phyloP scores from a whole-genome alignment of 2,888 invertebrate genomes.

The Heliconius erato region DNA sequence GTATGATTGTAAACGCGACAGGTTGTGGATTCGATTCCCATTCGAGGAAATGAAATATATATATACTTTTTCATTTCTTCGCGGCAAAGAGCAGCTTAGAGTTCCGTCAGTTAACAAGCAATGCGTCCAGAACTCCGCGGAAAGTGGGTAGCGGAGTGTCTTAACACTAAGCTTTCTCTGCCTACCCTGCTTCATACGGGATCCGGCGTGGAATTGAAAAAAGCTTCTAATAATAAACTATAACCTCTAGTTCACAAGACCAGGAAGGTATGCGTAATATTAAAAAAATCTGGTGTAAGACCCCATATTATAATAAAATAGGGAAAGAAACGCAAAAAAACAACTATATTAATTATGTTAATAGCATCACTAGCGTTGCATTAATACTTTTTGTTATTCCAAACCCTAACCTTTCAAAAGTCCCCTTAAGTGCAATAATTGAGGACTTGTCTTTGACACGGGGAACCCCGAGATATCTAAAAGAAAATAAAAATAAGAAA shows the following conservation, averaged over 20 bases:
- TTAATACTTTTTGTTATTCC: not conserved
- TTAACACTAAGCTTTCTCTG: not conserved
- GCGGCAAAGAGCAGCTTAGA: not conserved
- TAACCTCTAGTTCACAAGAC: no score
- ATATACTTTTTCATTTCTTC: no score
- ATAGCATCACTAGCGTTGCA: not conserved
- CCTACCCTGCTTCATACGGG: not conserved
- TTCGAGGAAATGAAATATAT: not conserved
- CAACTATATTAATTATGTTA: not conserved
- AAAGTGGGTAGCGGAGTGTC: not conserved
- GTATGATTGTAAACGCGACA: no score
- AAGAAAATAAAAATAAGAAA: not conserved
- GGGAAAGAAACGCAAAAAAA: no score
- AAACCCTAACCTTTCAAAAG: conserved; percentile 76
- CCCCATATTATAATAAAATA: no score
- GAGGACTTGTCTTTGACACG: conserved; percentile 75
- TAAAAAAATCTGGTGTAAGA: no score
- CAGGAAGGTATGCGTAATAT: no score
- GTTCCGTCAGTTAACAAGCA: not conserved
- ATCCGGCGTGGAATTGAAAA: no score
- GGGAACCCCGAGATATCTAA: conserved; percentile 77
- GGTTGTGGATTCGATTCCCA: not conserved
- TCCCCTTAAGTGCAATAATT: conserved; percentile 78
- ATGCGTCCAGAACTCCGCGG: not conserved
- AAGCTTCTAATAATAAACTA: no score